Evolutionary conservation across 2,113 vertebrate species (phyloP).

Genomic region (Heteronetta atricapilla): DNA sequence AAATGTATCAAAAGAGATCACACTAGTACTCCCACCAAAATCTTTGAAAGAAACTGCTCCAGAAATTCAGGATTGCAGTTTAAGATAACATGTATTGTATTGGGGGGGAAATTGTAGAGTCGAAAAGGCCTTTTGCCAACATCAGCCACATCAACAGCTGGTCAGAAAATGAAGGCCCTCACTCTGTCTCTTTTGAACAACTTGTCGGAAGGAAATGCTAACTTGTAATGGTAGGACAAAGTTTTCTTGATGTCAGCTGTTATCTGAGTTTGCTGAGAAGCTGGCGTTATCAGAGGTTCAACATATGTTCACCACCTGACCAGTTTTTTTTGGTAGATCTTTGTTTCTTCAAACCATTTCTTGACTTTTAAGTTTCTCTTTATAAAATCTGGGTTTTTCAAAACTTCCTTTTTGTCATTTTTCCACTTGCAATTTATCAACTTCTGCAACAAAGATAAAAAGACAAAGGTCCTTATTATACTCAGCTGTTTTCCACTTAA

Average conservation of each 20-base stretch:
- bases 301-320: background rate
- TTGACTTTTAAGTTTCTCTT: background rate
- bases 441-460: background rate
- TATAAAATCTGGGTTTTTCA: background rate
- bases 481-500: conserved; percentile 17
- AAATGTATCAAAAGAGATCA: background rate
- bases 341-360: background rate
- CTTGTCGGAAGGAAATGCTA: background rate
- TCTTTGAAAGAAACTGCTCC: background rate
- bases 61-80: background rate
- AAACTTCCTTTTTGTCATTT: background rate
- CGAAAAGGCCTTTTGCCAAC: background rate
- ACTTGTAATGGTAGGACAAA: background rate
- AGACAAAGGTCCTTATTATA: background rate
- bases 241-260: background rate
- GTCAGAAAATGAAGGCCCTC: background rate
- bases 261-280: background rate
- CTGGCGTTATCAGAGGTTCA: background rate
- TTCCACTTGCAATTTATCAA: background rate
- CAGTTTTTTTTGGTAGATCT: background rate
- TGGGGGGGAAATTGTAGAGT: background rate
- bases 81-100: background rate
- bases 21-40: background rate
- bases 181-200: background rate
- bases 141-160: background rate